Conservation (phyloP, 1,140 invertebrate genomes). For the Drosophila micromelanica region DNA sequence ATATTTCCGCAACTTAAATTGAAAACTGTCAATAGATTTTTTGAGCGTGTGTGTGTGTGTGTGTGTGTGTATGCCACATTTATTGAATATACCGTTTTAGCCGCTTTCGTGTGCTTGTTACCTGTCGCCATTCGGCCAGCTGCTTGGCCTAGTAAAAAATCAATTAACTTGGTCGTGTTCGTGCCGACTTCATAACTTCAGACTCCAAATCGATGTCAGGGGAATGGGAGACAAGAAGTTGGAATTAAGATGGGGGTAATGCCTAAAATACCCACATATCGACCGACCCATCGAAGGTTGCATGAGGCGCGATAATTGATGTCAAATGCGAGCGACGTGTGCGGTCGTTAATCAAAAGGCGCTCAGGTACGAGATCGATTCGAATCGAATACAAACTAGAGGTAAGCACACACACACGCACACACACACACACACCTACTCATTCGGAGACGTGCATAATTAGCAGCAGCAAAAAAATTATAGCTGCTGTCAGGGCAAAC, state of each 20-base stretch:
- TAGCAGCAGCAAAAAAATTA: constrained; percentile 64
- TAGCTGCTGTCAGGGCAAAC: constrained; percentile 47
- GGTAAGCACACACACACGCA: constrained; percentile 37
- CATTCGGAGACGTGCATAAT: constrained; percentile 64
- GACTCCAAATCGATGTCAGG: constrained; percentile 29
- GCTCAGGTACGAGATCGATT: constrained; percentile 29
- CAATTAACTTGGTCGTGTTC: constrained; percentile 71
- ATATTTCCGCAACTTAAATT: constrained; percentile 81
- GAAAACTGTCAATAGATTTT: constrained; percentile 79
- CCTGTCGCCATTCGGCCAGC: constrained; percentile 4
- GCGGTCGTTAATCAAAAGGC: constrained; percentile 69
- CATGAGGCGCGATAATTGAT: constrained; percentile 73
- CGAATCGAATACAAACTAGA: constrained; percentile 54
- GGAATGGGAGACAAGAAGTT: neutral
- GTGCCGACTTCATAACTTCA: constrained; percentile 34
- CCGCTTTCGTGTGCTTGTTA: constrained; percentile 9
- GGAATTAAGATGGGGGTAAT: neutral
- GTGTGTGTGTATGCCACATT: constrained; percentile 16
- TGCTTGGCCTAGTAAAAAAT: constrained; percentile 71
- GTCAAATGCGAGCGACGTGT: constrained; percentile 71
- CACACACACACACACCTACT: constrained; percentile 6
- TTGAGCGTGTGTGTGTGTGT: constrained; percentile 4
- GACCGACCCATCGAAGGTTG: neutral
- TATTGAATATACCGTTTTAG: constrained; percentile 21
- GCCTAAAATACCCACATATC: neutral